These are phyloP conservation scores for Drosophila navojoa DNA, from an alignment of 1,140 invertebrate species.

Conservation along the genomic window DNA sequence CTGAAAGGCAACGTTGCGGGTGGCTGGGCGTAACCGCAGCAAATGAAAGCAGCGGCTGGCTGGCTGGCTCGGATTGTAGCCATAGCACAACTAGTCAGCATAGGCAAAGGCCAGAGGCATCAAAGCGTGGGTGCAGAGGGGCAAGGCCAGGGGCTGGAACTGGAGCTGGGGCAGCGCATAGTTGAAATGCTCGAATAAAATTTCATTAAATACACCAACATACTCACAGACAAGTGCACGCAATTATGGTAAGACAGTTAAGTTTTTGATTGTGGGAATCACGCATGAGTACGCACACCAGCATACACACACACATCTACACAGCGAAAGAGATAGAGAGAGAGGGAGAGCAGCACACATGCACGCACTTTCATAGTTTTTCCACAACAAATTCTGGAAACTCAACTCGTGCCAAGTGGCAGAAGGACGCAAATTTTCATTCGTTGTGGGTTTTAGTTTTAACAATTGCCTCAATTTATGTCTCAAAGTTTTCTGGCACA, in stretches of 20 bases:
- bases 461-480: slow-evolving; percentile 83
- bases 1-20: slow-evolving; percentile 24
- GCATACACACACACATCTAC: slow-evolving; percentile 27
- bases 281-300: slow-evolving; percentile 76
- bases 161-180: slow-evolving; percentile 20
- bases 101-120: slow-evolving; percentile 5
- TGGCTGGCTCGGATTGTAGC: slow-evolving; percentile 56
- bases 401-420: slow-evolving; percentile 63
- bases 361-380: slow-evolving; percentile 28
- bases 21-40: slow-evolving; percentile 40
- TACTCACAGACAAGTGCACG: slow-evolving; percentile 75
- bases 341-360: neutral
- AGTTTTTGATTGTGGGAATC: slow-evolving; percentile 83
- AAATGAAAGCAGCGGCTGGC: slow-evolving; percentile 53
- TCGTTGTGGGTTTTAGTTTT: slow-evolving; percentile 79
- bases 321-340: slow-evolving; percentile 6
- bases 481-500: slow-evolving; percentile 70
- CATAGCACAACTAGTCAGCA: slow-evolving; percentile 2
- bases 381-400: slow-evolving; percentile 75
- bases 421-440: slow-evolving; percentile 67
- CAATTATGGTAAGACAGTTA: slow-evolving; percentile 82
- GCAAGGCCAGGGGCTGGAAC: neutral
- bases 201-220: slow-evolving; percentile 81
- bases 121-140: neutral
- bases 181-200: slow-evolving; percentile 70